Evolutionary conservation across 2,113 vertebrate genomes (phyloP), one percentile per base, ranked within the genome.

Genomic region (Synodontis membranacea): DNA sequence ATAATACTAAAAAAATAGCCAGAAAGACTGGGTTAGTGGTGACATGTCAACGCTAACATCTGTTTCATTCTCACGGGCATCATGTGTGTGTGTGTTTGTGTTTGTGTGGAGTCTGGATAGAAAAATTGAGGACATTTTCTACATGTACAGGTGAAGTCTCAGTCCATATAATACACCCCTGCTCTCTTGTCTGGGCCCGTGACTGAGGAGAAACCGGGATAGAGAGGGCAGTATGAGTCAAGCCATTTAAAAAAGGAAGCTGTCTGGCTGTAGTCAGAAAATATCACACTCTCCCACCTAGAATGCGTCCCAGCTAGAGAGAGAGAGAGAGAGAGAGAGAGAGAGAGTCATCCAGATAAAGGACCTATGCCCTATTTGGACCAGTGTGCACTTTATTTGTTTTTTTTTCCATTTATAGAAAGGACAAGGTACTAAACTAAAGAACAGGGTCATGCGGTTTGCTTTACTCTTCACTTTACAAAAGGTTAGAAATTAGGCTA

Each of bases 321-420:
- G 44, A 56, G 83, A 58, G 42, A 68, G 44, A 68, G 81, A 80
- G 23, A n/a, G 79, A 66, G 37, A 82, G 42, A 60, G 76, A 81
- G 72, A 68, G 56, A 62, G 44, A 68, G 34, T 1, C 10, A 52
- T 28, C 21, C 79, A 80, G 60, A 80, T 37, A 58, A 52, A 37
- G 10, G 9, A 81, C 68, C 68, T 39, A 39, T 83, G 68, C 46
- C 78, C 56, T 87, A 89, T 87, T 89, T 89, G 83, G 82, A 76
- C 4, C 31, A 46, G 31, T 84, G 37, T 62, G 8, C 60, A 28
- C 31, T 84, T 80, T 81, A 50, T 86, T 86, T 60, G 79, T 76
- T 86, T 86, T 72, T 46, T 60, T 52, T 46, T 4, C 70, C 56
- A 79, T 37, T 62, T 76, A 76, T 87, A 87, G 86, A 87, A 52